phyloP scores from a whole-genome alignment of 2,888 invertebrate genomes.

The Biston stratarius region DNA sequence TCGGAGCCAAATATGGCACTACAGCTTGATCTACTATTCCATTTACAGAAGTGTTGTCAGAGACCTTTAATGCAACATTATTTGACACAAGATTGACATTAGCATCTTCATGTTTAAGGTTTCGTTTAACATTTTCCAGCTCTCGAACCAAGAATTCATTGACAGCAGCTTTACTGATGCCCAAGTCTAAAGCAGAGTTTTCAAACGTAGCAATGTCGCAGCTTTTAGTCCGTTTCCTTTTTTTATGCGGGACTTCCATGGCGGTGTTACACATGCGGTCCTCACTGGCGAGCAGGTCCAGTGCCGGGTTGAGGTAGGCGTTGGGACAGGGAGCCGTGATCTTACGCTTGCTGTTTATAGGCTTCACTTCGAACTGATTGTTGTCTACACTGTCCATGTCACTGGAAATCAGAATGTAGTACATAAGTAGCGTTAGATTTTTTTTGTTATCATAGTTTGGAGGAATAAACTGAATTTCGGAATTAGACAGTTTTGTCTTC shows the following conservation, averaged over 20 bases:
- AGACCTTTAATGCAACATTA: background rate
- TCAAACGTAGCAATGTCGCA: conserved; percentile 75
- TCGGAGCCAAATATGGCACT: conserved; percentile 24
- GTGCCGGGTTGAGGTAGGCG: conserved; percentile 77
- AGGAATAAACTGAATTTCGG: background rate
- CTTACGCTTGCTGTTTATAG: conserved; percentile 74
- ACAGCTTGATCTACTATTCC: conserved; percentile 9
- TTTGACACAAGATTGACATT: background rate
- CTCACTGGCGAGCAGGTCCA: conserved; percentile 79
- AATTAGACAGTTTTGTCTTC: no score
- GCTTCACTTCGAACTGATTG: conserved; percentile 80
- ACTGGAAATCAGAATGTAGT: conserved; percentile 30
- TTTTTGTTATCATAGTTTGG: background rate
- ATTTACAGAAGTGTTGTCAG: background rate
- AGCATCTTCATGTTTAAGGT: conserved; percentile 49
- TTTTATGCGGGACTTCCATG: conserved; percentile 79
- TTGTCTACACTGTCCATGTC: conserved; percentile 75
- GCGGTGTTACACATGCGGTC: conserved; percentile 82
- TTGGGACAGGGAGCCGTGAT: conserved; percentile 68
- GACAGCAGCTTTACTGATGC: conserved; percentile 67
- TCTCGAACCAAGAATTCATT: conserved; percentile 75
- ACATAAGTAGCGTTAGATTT: background rate
- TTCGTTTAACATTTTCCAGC: conserved; percentile 76
- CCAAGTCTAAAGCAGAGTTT: conserved; percentile 77
- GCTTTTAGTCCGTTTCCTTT: conserved; percentile 73